Conservation (phyloP, 2,888 invertebrate species). For the Tetanocera ferruginea region DNA sequence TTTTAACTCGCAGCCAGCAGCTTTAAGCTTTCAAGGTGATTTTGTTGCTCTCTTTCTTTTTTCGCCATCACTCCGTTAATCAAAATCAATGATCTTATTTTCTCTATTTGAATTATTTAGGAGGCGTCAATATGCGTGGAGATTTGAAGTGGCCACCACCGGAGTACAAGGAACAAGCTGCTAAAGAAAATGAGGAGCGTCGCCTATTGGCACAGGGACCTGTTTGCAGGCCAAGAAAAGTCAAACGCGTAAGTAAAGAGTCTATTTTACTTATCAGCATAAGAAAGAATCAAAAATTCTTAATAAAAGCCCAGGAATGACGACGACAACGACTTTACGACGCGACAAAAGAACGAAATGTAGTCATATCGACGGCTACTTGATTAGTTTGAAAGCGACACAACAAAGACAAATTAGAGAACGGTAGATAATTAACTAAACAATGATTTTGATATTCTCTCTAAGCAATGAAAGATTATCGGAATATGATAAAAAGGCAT, state of each 20-base stretch:
- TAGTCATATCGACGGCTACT: neutral
- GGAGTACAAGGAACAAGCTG: conserved; percentile 80
- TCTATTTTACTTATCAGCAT: neutral
- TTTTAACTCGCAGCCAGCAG: conserved; percentile 84
- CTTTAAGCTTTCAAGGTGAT: conserved; percentile 78
- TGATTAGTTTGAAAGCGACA: neutral
- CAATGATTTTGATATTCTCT: no score
- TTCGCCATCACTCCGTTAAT: neutral
- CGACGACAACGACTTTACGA: neutral
- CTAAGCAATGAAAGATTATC: no score
- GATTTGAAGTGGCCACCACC: conserved; percentile 92
- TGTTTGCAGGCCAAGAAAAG: conserved; percentile 80
- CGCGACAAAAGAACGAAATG: neutral
- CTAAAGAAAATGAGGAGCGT: conserved; percentile 80
- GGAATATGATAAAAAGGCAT: no score
- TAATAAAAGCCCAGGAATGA: neutral
- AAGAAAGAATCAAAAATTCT: neutral
- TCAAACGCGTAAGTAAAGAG: conserved; percentile 69
- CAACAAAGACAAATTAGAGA: neutral
- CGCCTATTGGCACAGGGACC: conserved; percentile 81
- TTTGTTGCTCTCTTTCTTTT: neutral
- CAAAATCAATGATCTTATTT: conserved; percentile 42
- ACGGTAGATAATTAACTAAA: no score
- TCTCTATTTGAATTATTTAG: conserved; percentile 64
- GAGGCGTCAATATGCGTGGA: conserved; percentile 86